Evolutionary conservation across 2,113 vertebrate genomes (phyloP).

Genomic region (Chlorodrepanis virens): DNA sequence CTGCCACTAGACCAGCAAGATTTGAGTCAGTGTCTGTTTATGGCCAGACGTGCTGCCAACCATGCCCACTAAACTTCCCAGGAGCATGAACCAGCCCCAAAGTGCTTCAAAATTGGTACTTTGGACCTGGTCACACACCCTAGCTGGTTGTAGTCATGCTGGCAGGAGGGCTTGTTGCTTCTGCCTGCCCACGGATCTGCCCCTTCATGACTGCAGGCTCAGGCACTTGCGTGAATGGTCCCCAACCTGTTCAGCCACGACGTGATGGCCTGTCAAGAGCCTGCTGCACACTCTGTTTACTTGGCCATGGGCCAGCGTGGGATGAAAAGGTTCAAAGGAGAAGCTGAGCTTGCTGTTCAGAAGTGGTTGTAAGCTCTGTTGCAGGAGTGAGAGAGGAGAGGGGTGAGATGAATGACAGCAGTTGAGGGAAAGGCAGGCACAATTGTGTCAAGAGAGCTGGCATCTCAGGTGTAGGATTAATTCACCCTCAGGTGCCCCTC

Average conservation of each 20-base stretch:
- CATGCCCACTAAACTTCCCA: not conserved
- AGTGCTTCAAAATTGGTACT: not conserved
- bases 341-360: not conserved
- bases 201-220: not conserved
- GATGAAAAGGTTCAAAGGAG: not conserved
- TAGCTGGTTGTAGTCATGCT: not conserved
- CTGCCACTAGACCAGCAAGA: not conserved
- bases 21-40: not conserved
- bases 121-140: not conserved
- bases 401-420: not conserved
- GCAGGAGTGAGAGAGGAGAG: not conserved
- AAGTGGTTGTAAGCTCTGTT: not conserved
- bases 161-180: not conserved
- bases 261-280: not conserved
- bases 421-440: not conserved
- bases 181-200: not conserved
- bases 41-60: not conserved
- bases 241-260: not conserved
- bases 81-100: not conserved
- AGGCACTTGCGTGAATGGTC: rapidly evolving
- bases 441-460: not conserved
- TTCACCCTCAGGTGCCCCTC: not conserved
- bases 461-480: not conserved
- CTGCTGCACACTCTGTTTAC: not conserved
- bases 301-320: not conserved